Conservation (phyloP, 2,888 invertebrate species). For the Apotomis turbidana region DNA sequence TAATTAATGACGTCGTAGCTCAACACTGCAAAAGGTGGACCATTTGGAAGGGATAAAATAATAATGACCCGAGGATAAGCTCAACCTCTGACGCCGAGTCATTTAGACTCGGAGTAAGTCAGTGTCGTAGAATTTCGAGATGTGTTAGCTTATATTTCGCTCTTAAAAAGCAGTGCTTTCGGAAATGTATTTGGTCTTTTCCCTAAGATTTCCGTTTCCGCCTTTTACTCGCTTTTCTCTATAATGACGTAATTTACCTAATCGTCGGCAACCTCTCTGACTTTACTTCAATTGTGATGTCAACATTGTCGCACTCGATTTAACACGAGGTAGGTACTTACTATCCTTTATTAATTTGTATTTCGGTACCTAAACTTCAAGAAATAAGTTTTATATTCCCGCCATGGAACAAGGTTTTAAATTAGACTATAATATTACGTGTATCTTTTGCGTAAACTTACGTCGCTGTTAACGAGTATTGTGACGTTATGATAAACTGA, state of each 20-base stretch:
- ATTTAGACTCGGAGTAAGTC: constrained; percentile 30
- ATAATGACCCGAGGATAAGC: constrained; percentile 30
- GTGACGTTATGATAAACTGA: background rate
- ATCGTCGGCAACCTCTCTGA: constrained; percentile 29
- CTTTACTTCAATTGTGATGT: constrained; percentile 23
- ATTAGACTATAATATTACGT: too few species aligned
- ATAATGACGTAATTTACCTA: constrained; percentile 40
- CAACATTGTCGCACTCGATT: constrained; percentile 29
- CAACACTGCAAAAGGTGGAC: constrained; percentile 12
- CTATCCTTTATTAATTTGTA: background rate
- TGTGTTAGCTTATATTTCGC: constrained; percentile 38
- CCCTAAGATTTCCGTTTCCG: constrained; percentile 38
- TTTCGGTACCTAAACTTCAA: background rate
- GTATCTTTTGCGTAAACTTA: too few species aligned
- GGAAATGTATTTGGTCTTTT: constrained; percentile 40
- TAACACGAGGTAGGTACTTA: constrained; percentile 6
- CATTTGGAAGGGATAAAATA: constrained; percentile 32
- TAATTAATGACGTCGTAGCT: constrained; percentile 28
- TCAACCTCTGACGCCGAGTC: constrained; percentile 29
- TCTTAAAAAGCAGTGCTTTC: constrained; percentile 35
- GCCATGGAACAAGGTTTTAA: too few species aligned
- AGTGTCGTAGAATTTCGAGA: constrained; percentile 24
- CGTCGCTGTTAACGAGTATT: too few species aligned
- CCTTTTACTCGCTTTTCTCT: constrained; percentile 38
- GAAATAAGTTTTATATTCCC: background rate